Conservation (phyloP, 2,797 vertebrate genomes). For the Xenops minutus region DNA sequence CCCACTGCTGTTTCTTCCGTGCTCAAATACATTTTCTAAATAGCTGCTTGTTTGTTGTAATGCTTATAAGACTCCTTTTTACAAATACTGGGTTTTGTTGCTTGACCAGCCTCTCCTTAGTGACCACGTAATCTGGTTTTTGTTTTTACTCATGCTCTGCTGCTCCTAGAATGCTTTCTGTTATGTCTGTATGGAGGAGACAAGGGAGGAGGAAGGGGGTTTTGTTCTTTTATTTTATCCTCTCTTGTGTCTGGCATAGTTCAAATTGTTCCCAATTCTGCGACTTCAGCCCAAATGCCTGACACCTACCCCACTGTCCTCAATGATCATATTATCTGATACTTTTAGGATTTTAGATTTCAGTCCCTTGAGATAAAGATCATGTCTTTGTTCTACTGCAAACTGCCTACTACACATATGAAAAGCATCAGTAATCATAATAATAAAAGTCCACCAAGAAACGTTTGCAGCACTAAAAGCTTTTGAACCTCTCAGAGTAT, state of each 20-base stretch:
- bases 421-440: neutral
- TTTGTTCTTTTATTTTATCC: neutral
- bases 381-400: neutral
- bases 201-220: neutral
- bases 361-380: neutral
- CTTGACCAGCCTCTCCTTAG: neutral
- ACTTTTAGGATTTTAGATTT: neutral
- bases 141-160: neutral
- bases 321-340: neutral
- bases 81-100: neutral
- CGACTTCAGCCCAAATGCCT: neutral
- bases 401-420: neutral
- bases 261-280: neutral
- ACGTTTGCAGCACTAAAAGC: neutral
- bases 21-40: neutral
- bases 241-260: neutral
- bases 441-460: neutral
- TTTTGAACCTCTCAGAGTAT: neutral
- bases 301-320: neutral
- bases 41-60: neutral
- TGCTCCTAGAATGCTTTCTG: neutral
- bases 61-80: neutral
- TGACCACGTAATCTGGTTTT: neutral
- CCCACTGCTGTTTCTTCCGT: neutral
- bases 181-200: neutral